These are phyloP conservation scores for Thermophis baileyi DNA, from an alignment of 2,113 vertebrate species.

Conservation along the genomic window DNA sequence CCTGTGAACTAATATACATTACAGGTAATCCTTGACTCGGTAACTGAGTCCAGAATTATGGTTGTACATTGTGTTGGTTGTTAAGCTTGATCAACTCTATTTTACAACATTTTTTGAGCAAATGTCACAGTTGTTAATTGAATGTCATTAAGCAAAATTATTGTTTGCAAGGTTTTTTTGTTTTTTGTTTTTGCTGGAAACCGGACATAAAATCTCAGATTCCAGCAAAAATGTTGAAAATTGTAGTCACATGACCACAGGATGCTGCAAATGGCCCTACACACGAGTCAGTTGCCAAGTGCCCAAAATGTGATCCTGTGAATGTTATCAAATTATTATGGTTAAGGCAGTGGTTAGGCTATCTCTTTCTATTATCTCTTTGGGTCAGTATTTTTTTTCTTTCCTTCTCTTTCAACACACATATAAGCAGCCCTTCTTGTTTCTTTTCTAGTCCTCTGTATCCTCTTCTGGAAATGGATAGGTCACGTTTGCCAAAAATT, in stretches of 20 bases:
- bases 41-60: neutral
- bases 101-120: neutral
- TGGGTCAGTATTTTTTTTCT: neutral
- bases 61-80: neutral
- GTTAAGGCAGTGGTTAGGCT: neutral
- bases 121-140: neutral
- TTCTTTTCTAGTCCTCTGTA: neutral
- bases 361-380: neutral
- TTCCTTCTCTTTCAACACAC: neutral
- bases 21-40: neutral
- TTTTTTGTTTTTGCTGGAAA: neutral
- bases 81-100: neutral
- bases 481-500: neutral
- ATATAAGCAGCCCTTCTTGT: neutral
- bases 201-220: neutral
- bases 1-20: neutral
- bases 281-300: neutral
- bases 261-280: neutral
- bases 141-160: neutral
- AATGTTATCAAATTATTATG: too few species aligned
- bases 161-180: neutral
- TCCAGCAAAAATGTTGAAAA: neutral
- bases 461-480: neutral
- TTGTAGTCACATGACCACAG: neutral
- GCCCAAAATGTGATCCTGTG: too few species aligned